Conservation (phyloP, 2,888 invertebrate genomes). For the Aspidiotus destructor region DNA sequence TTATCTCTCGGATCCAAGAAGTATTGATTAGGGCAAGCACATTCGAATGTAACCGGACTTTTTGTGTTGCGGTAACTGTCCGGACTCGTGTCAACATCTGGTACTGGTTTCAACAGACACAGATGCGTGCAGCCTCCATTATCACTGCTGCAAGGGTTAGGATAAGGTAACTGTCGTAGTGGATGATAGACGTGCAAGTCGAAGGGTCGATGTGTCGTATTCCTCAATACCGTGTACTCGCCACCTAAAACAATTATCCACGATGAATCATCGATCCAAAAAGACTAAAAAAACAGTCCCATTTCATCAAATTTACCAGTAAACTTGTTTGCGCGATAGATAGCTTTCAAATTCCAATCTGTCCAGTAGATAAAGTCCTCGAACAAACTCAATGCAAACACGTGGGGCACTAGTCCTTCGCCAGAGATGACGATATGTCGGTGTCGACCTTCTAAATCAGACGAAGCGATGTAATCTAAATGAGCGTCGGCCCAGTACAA, state of each 20-base stretch:
- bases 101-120: slow-evolving; percentile 74
- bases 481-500: slow-evolving; percentile 98
- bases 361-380: slow-evolving; percentile 94
- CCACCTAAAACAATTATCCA: slow-evolving; percentile 46
- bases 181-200: slow-evolving; percentile 89
- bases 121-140: slow-evolving; percentile 96
- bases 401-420: slow-evolving; percentile 69
- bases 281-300: not conserved
- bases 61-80: slow-evolving; percentile 57
- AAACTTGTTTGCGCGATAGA: slow-evolving; percentile 85
- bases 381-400: slow-evolving; percentile 87
- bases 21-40: slow-evolving; percentile 94
- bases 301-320: slow-evolving; percentile 45
- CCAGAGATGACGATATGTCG: slow-evolving; percentile 73
- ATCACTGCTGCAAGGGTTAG: slow-evolving; percentile 81
- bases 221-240: slow-evolving; percentile 62
- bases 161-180: slow-evolving; percentile 69
- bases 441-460: slow-evolving; percentile 84
- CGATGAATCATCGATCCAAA: not conserved
- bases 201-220: slow-evolving; percentile 90
- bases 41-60: slow-evolving; percentile 67
- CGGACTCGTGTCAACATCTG: slow-evolving; percentile 38
- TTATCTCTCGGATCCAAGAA: slow-evolving; percentile 60
- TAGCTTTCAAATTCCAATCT: slow-evolving; percentile 94
- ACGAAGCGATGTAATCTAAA: slow-evolving; percentile 90